Evolutionary conservation across 2,113 vertebrate species (phyloP).

Genomic region (Elephantulus edwardii): DNA sequence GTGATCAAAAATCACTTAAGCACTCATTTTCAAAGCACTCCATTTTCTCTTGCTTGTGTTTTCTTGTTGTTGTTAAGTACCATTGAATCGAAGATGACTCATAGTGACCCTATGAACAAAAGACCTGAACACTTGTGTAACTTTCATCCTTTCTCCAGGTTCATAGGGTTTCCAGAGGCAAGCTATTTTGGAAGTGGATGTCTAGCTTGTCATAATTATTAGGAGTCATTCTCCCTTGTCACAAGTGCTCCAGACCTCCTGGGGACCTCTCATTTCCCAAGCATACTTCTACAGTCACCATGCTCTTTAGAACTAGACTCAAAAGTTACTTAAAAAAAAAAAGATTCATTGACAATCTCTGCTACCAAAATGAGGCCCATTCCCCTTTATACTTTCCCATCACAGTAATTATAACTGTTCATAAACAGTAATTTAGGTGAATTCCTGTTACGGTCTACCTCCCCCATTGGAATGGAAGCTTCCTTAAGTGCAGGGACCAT

Average conservation of each 20-base stretch:
- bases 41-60: too few species aligned
- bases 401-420: not conserved
- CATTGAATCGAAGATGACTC: too few species aligned
- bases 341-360: not conserved
- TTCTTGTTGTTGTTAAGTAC: too few species aligned
- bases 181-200: too few species aligned
- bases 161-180: too few species aligned
- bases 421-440: not conserved
- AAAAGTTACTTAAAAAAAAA: not conserved
- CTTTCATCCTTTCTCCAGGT: too few species aligned
- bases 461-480: not conserved
- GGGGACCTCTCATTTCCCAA: not conserved
- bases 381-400: not conserved
- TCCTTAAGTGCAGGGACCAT: not conserved
- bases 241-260: not conserved
- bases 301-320: not conserved
- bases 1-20: too few species aligned
- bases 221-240: not conserved
- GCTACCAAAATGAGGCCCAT: not conserved
- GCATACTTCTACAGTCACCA: rapidly evolving
- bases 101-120: too few species aligned
- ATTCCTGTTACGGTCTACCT: not conserved
- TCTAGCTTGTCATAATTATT: not conserved
- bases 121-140: too few species aligned
- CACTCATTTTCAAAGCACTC: too few species aligned